Base-by-base conservation (phyloP, 2,113 vertebrate genomes). In the Falco punctatus region DNA sequence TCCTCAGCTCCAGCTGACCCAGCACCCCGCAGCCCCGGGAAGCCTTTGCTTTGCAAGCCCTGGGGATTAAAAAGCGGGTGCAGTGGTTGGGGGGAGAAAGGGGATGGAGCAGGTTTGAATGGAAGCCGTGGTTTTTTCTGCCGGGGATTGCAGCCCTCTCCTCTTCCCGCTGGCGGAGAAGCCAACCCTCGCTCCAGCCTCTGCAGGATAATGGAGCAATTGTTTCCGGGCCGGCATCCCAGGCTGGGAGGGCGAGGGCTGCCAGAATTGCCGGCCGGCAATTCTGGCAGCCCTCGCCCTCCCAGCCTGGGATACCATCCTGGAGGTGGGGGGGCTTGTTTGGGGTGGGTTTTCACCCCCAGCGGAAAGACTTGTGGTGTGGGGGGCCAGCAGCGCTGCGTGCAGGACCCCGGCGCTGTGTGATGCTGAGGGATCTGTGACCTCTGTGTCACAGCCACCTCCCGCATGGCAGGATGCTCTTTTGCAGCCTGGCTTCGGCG, bases 211-310 rank as follows among this genome's bases (percentile, higher is more conserved):
- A 96, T 94, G 90, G 86, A 96, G 88, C 96, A 79, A 93, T 96
- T 96, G 96, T 97, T 97, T 95, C 94, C 91, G 77, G 81, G 86
- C 69, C 72, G 54, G 57, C 86, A 93, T 95, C 94, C 93, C 93
- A 90, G 93, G 21, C 93, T 90, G 70, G 91, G 71, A 94, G 83
- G 90, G 28, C 4, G 8, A 85, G 49, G 58, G 58, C 70, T 73
- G 81, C 67, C 58, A 64, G 86, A 78, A 73, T 69, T 54, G 54
- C 61, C 51, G 67, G 57, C 57, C n/a, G 51, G 74, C 51, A 19
- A 10, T 87, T 46, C 74, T 91, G 86, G 91, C 94, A 93, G 79
- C 54, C 48, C 46, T 74, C 26, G 17, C 19, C 65, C 27, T 74
- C 23, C 33, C 64, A 38, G 91, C 67, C 66, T 51, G 92, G 59